A percentile compares a stretch with the other conserved stretches of the same genome.
phyloP scores from a whole-genome alignment of 2,888 invertebrate species.

The Megastigmus dorsalis region DNA sequence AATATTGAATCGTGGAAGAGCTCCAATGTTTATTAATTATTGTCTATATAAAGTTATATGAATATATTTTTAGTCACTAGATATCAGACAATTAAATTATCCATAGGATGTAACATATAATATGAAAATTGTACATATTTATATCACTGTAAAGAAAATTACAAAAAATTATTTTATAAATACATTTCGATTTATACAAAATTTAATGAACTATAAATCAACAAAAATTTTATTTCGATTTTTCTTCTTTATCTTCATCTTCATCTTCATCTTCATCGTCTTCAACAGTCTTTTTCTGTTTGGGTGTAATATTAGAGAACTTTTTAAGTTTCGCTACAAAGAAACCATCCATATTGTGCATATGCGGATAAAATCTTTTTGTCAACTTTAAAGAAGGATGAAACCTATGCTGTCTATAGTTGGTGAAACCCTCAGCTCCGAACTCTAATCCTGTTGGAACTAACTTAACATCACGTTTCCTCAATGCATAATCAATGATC shows the following conservation, averaged over 20 bases:
- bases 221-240: constrained; percentile 37
- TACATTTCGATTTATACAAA: constrained; percentile 45
- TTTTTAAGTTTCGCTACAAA: constrained; percentile 99
- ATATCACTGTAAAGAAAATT: constrained; percentile 31
- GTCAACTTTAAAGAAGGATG: constrained; percentile 93
- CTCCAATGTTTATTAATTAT: background rate
- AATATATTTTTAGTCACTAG: constrained; percentile 41
- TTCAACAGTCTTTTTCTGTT: constrained; percentile 59
- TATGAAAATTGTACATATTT: constrained; percentile 50
- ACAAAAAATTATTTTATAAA: constrained; percentile 49
- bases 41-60: constrained; percentile 38
- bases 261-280: too few species aligned
- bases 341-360: constrained; percentile 99
- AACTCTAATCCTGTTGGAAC: constrained; percentile 96
- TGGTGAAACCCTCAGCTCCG: constrained; percentile 95
- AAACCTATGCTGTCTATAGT: constrained; percentile 89
- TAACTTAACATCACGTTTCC: constrained; percentile 93
- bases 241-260: too few species aligned
- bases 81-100: constrained; percentile 25
- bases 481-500: constrained; percentile 96
- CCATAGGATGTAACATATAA: constrained; percentile 37
- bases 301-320: constrained; percentile 86
- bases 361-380: constrained; percentile 96
- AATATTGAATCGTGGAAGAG: background rate
- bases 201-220: constrained; percentile 25